phyloP scores from a whole-genome alignment of 2,797 vertebrate species.

The Melopsittacus undulatus region DNA sequence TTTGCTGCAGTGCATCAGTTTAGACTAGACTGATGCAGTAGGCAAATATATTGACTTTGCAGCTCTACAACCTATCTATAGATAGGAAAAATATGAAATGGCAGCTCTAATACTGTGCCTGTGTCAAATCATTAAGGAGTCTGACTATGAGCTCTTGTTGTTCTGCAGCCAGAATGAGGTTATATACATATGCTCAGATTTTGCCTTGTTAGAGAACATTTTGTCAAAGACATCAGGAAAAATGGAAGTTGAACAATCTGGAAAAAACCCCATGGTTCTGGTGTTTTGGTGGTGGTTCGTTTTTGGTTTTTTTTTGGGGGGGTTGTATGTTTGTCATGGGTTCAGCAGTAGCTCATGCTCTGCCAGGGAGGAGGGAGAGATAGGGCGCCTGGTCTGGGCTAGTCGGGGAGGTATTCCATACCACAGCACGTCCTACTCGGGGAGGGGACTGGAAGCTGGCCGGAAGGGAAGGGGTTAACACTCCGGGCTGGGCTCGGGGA shows the following conservation, averaged over 20 bases:
- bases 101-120: background rate
- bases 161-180: background rate
- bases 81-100: background rate
- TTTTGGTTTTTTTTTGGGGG: background rate
- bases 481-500: too few relatives aligned
- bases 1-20: background rate
- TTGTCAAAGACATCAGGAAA: background rate
- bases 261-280: background rate
- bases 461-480: too few relatives aligned
- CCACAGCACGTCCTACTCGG: too few relatives aligned
- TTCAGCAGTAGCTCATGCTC: too few relatives aligned
- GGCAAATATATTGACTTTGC: background rate
- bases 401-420: too few relatives aligned
- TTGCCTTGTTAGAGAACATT: background rate
- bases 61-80: background rate
- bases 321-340: too few relatives aligned
- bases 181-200: background rate
- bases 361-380: too few relatives aligned
- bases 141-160: background rate
- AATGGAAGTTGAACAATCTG: background rate
- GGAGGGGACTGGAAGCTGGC: too few relatives aligned
- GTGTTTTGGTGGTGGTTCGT: rapidly evolving
- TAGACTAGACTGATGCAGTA: background rate
- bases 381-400: too few relatives aligned
- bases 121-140: background rate